Percentiles rank a stretch among this genome's conserved stretches.
phyloP scores from a whole-genome alignment of 2,888 invertebrate genomes.

The Leuctra nigra region DNA sequence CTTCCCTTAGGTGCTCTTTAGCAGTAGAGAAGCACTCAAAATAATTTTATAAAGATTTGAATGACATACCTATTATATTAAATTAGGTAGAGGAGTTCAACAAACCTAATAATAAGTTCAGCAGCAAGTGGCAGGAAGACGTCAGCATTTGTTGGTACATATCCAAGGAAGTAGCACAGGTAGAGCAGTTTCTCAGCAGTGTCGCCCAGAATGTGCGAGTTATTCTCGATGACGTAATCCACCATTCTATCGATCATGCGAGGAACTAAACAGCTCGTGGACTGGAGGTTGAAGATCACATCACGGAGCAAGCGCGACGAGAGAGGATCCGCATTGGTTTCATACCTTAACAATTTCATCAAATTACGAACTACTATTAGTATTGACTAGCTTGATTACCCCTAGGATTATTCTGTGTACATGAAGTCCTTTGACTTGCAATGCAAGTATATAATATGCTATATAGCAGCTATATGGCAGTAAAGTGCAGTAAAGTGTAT shows the following conservation, averaged over 20 bases:
- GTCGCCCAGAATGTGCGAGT: constrained; percentile 43
- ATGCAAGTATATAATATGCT: too few relatives aligned
- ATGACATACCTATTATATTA: too few relatives aligned
- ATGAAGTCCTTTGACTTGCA: too few relatives aligned
- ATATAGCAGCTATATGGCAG: neutral
- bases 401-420: too few relatives aligned
- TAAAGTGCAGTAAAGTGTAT: neutral
- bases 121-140: constrained; percentile 40
- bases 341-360: constrained; percentile 29
- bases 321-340: constrained; percentile 34
- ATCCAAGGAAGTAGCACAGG: constrained; percentile 46
- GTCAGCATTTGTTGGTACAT: constrained; percentile 40
- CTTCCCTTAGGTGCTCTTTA: too few relatives aligned
- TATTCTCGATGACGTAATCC: constrained; percentile 42
- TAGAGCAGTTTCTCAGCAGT: constrained; percentile 46
- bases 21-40: too few relatives aligned
- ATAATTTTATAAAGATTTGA: too few relatives aligned
- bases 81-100: too few relatives aligned
- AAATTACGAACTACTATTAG: too few relatives aligned
- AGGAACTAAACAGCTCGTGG: constrained; percentile 37
- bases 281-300: constrained; percentile 40
- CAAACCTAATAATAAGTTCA: constrained; percentile 45
- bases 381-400: too few relatives aligned
- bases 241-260: constrained; percentile 31
- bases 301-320: constrained; percentile 45